Percentiles rank a stretch among this genome's conserved stretches.
These are phyloP conservation scores for Apis florea DNA, from an alignment of 1,140 invertebrate species.

Conservation along the genomic window DNA sequence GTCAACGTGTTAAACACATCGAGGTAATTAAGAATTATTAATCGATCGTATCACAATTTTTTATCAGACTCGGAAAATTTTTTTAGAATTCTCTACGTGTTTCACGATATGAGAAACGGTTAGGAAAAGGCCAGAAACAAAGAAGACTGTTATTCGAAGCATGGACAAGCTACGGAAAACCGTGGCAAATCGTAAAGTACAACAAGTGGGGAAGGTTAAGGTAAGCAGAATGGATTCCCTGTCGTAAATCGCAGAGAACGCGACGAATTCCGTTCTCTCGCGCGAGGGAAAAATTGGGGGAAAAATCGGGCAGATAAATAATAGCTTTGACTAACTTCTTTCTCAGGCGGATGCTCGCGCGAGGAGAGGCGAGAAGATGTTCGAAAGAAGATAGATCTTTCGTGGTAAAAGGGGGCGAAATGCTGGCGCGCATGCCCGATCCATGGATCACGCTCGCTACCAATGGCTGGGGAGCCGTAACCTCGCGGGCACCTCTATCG, in stretches of 20 bases:
- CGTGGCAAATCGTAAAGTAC: neutral
- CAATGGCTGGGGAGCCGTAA: slow-evolving; percentile 48
- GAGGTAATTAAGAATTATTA: too few species aligned
- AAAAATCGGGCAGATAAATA: slow-evolving; percentile 26
- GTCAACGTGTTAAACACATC: too few species aligned
- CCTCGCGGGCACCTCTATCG: slow-evolving; percentile 40
- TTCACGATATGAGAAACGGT: too few species aligned
- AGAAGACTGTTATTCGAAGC: too few species aligned
- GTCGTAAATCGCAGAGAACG: neutral
- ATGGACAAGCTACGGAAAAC: too few species aligned
- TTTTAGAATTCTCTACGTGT: too few species aligned
- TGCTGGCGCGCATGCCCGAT: slow-evolving; percentile 39
- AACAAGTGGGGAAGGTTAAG: neutral
- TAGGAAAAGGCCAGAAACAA: too few species aligned
- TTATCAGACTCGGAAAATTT: too few species aligned
- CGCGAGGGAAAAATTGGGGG: neutral
- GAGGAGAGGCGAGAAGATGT: neutral
- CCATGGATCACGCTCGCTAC: slow-evolving; percentile 61
- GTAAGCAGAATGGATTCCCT: neutral
- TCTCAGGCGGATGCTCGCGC: neutral
- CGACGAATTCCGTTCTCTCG: neutral
- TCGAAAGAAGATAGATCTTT: slow-evolving; percentile 44
- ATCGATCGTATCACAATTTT: too few species aligned
- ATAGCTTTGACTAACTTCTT: too few species aligned
- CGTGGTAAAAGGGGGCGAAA: slow-evolving; percentile 42